A percentile compares a stretch with the other conserved stretches of the same genome.
These are phyloP conservation scores for Galbula dea DNA, from an alignment of 2,113 vertebrate species.

Conservation along the genomic window DNA sequence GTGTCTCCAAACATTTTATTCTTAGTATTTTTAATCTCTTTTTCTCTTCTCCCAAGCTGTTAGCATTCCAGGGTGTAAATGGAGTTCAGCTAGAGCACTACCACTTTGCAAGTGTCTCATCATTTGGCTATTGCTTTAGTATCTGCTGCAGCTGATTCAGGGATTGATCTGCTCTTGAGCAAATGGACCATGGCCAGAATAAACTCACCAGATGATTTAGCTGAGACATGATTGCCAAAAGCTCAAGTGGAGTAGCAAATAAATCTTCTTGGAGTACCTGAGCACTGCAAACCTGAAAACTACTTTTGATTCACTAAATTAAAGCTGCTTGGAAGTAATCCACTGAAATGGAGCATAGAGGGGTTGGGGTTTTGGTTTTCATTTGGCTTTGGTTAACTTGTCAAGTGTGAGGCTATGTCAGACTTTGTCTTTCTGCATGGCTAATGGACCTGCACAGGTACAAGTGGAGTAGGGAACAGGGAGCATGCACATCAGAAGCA, in stretches of 20 bases:
- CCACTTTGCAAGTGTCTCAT: neutral
- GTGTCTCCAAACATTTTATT: neutral
- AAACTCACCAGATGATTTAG: conserved; percentile 13
- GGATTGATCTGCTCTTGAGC: neutral
- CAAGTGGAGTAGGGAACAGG: neutral
- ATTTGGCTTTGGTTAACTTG: neutral
- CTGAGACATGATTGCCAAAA: neutral
- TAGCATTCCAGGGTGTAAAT: neutral
- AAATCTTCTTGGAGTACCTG: conserved; percentile 12
- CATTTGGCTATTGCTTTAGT: neutral
- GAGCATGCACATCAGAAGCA: neutral
- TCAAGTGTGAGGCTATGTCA: neutral
- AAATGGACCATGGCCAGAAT: conserved; percentile 5
- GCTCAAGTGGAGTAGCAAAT: neutral
- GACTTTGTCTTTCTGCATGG: neutral
- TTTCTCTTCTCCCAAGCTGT: neutral
- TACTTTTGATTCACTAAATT: conserved; percentile 39
- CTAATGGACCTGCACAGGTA: accelerated
- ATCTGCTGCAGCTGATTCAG: neutral
- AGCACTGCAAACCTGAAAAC: neutral
- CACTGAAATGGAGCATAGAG: neutral
- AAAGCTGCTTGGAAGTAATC: conserved; percentile 6
- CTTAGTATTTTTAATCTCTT: neutral
- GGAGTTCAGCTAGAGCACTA: neutral
- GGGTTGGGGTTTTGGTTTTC: neutral